Base-by-base conservation (phyloP, 2,113 vertebrate genomes). In the Dryoscopus gambensis region DNA sequence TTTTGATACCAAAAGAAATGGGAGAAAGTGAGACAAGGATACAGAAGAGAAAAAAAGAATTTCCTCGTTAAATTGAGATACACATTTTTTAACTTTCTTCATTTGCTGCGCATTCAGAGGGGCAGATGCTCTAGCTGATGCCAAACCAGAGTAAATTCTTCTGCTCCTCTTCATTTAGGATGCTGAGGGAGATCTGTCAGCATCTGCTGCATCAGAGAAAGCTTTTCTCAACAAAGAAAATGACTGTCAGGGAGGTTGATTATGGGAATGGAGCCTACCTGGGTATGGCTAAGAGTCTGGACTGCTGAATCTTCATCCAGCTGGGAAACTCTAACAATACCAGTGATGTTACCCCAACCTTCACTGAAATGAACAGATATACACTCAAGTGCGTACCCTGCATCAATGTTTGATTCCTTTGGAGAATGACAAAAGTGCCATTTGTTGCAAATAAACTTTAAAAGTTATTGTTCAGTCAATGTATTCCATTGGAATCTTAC, bases 341-440 rank as follows among this genome's bases (percentile, higher is more conserved):
- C 40, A 24, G 20, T 53, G 20, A 39, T 64, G 35, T 27, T 87
- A 91, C 14, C 19, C 18, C 59, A 75, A 4, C 13, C 39, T 57
- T 76, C 57, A 56, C 24, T 56, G 57, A 91, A 84, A 64, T 49
- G 12, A 84, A 46, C 12, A 73, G 13, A 23, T 64, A 30, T 10
- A 40, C 10, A n/a, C 37, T 2, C 0, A 0, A 37, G 19, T 57
- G 23, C 23, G 6, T 65, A 33, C 15, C 30, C 28, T 85, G 15
- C 28, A 53, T 44, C 23, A 78, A 22, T 18, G 16, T 35, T 75
- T 79, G 28, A 64, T n/a, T 75, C 24, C 46, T 68, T 35, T 73
- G 25, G 27, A 84, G 62, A 93, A 49, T 22, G 28, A 71, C 57
- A 70, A 62, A 55, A 37, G 3, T 76, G 9, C 3, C 7, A n/a